A percentile compares a stretch with the other conserved stretches of the same genome.
phyloP scores from a whole-genome alignment of 1,140 invertebrate genomes.

The Drosophila ercepeae region DNA sequence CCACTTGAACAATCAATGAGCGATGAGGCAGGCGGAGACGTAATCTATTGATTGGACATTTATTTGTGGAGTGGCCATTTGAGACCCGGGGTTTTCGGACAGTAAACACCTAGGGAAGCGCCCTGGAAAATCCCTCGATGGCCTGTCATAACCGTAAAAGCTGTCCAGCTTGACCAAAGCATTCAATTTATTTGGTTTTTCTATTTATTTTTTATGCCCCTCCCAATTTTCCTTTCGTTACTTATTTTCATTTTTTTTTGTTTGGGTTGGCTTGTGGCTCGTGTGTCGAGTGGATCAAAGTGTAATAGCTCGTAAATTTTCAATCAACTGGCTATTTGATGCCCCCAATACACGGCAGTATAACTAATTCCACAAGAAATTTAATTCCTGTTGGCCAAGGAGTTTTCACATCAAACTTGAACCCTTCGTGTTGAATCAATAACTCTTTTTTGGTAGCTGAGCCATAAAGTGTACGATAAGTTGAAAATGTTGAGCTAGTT shows the following conservation, averaged over 20 bases:
- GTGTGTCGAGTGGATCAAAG: constrained; percentile 53
- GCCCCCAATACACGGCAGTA: constrained; percentile 11
- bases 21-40: neutral
- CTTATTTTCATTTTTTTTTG: neutral
- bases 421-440: neutral
- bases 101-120: constrained; percentile 25
- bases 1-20: neutral
- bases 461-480: neutral
- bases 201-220: constrained; percentile 44
- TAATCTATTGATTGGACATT: constrained; percentile 17
- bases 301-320: constrained; percentile 62
- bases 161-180: constrained; percentile 27
- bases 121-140: constrained; percentile 25
- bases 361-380: constrained; percentile 19
- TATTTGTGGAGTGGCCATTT: constrained; percentile 15
- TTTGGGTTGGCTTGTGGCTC: neutral
- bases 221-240: neutral
- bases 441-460: neutral
- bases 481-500: neutral
- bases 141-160: constrained; percentile 38
- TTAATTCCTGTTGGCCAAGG: constrained; percentile 8
- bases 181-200: constrained; percentile 48
- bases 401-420: neutral
- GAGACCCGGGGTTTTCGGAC: neutral
- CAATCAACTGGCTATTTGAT: constrained; percentile 35